Percentiles rank a stretch among this genome's conserved stretches.
Conservation (phyloP, 2,113 vertebrate genomes). For the Penelope pileata region DNA sequence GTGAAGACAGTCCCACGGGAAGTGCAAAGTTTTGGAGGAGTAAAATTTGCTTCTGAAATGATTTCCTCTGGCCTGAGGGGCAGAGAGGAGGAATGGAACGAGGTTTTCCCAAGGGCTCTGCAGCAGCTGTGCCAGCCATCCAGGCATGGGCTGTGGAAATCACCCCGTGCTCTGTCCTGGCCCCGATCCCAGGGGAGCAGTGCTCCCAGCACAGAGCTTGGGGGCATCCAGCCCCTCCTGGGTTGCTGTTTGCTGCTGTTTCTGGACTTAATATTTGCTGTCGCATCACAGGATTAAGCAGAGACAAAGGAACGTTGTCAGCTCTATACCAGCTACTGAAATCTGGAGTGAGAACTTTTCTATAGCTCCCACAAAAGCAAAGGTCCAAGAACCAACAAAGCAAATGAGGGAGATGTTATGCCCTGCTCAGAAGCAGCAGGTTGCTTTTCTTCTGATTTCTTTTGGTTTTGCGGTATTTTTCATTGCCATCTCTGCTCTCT, state of each 20-base stretch:
- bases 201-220: no score
- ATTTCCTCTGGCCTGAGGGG: background rate
- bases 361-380: background rate
- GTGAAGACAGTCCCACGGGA: background rate
- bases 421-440: no score
- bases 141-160: no score
- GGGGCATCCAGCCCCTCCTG: background rate
- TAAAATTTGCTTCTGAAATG: background rate
- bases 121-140: accelerated
- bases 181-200: no score
- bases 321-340: background rate
- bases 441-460: background rate
- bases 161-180: accelerated
- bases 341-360: background rate
- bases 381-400: background rate
- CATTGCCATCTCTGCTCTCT: background rate
- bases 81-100: background rate
- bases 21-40: background rate
- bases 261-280: background rate
- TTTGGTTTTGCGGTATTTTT: background rate
- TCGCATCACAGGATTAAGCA: background rate
- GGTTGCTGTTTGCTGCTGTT: background rate
- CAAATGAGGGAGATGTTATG: no score
- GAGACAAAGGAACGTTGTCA: background rate
- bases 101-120: accelerated